Percentiles rank a stretch among this genome's conserved stretches.
These are phyloP conservation scores for Ennomos fuscantarius DNA, from an alignment of 2,888 invertebrate species.

Conservation along the genomic window DNA sequence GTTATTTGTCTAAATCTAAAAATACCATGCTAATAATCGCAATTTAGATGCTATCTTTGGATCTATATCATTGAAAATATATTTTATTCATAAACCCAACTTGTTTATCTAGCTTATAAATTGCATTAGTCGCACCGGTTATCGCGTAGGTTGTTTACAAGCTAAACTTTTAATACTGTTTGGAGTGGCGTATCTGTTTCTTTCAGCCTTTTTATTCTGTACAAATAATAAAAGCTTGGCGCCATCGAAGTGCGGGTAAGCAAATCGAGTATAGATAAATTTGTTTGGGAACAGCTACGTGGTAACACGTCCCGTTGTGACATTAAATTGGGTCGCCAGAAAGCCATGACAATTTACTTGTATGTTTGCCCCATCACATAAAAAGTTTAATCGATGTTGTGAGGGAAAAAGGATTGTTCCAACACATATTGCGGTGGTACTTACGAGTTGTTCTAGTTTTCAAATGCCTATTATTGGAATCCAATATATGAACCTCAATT, in stretches of 20 bases:
- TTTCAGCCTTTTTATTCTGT: conserved; percentile 48
- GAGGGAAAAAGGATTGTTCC: conserved; percentile 8
- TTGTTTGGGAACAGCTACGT: conserved; percentile 66
- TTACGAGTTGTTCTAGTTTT: conserved; percentile 5
- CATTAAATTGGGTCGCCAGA: conserved; percentile 55
- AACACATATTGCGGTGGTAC: conserved; percentile 2
- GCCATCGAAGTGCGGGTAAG: conserved; percentile 62
- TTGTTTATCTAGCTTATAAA: conserved; percentile 31
- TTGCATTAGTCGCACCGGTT: conserved; percentile 5
- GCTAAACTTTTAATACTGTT: conserved; percentile 12
- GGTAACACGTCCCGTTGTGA: conserved; percentile 54
- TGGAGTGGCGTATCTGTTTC: conserved; percentile 20
- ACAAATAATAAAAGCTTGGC: conserved; percentile 64
- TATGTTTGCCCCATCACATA: conserved; percentile 30
- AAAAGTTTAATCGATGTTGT: conserved; percentile 26
- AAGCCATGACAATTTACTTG: conserved; percentile 46
- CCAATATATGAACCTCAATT: too few species aligned
- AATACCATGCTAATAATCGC: conserved; percentile 32
- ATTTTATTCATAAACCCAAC: conserved; percentile 37
- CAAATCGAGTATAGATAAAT: conserved; percentile 68
- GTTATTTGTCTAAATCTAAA: conserved; percentile 10
- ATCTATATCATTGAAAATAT: conserved; percentile 23
- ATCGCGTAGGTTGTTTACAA: conserved; percentile 1
- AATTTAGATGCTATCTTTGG: conserved; percentile 25
- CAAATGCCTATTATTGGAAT: too few species aligned